These are phyloP conservation scores for Oreochromis aureus DNA, from an alignment of 2,113 vertebrate genomes.

Conservation along the genomic window DNA sequence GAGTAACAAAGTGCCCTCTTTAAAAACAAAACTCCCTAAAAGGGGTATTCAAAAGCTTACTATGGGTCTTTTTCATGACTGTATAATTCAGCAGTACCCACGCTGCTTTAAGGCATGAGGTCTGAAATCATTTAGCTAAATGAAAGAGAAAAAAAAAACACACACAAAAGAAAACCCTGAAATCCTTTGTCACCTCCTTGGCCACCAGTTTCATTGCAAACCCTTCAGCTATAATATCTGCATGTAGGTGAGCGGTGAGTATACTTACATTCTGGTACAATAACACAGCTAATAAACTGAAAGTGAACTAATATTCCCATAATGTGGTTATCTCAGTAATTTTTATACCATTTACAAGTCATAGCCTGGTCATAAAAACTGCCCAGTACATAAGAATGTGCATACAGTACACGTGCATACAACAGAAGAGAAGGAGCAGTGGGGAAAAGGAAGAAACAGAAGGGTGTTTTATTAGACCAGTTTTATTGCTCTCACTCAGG, in stretches of 20 bases:
- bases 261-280: neutral
- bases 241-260: neutral
- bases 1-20: neutral
- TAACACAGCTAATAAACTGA: neutral
- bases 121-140: neutral
- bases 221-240: neutral
- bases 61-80: neutral
- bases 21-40: neutral
- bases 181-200: neutral
- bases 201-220: neutral
- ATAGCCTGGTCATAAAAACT: neutral
- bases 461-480: conserved; percentile 25
- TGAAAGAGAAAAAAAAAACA: accelerated
- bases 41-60: neutral
- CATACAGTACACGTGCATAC: neutral
- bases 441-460: neutral
- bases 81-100: neutral
- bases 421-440: neutral
- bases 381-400: neutral
- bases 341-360: neutral
- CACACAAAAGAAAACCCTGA: accelerated
- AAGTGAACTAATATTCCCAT: neutral
- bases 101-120: neutral
- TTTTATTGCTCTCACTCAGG: conserved; percentile 49
- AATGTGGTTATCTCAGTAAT: neutral